Evolutionary conservation across 2,888 invertebrate genomes (phyloP).

Genomic region (Sinhomidia bicolor): DNA sequence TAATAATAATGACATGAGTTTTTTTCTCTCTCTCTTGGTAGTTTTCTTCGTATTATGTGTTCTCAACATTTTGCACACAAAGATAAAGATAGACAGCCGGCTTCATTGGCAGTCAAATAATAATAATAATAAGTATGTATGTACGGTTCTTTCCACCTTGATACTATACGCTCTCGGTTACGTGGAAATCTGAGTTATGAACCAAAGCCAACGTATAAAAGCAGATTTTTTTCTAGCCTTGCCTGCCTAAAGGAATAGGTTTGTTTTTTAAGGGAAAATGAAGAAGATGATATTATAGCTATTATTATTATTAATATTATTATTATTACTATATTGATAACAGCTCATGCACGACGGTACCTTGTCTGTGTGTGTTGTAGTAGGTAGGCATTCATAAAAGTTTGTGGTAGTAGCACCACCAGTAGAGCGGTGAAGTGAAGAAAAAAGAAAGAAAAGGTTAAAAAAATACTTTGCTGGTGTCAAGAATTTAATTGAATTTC

Average conservation of each 20-base stretch:
- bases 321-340: no score
- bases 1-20: conserved; percentile 66
- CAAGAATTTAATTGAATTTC: conserved; percentile 68
- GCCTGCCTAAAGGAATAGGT: background rate
- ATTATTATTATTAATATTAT: no score
- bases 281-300: conserved; percentile 41
- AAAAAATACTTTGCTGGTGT: conserved; percentile 31
- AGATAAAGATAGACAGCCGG: conserved; percentile 47
- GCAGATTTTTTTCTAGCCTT: no score
- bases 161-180: background rate
- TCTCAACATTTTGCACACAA: conserved; percentile 49
- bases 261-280: no score
- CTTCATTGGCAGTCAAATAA: conserved; percentile 1
- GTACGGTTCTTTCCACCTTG: conserved; percentile 17
- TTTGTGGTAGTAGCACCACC: background rate
- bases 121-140: no score
- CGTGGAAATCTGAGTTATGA: conserved; percentile 45
- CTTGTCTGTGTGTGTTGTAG: no score
- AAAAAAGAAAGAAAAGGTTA: conserved; percentile 33
- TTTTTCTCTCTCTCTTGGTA: conserved; percentile 33
- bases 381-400: conserved; percentile 47
- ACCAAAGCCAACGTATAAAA: conserved; percentile 45
- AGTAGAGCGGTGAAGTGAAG: background rate
- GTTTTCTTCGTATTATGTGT: conserved; percentile 24
- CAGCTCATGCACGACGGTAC: conserved; percentile 3